Evolutionary conservation across 2,797 vertebrate species (phyloP).

Genomic region (Phataginus tricuspis): DNA sequence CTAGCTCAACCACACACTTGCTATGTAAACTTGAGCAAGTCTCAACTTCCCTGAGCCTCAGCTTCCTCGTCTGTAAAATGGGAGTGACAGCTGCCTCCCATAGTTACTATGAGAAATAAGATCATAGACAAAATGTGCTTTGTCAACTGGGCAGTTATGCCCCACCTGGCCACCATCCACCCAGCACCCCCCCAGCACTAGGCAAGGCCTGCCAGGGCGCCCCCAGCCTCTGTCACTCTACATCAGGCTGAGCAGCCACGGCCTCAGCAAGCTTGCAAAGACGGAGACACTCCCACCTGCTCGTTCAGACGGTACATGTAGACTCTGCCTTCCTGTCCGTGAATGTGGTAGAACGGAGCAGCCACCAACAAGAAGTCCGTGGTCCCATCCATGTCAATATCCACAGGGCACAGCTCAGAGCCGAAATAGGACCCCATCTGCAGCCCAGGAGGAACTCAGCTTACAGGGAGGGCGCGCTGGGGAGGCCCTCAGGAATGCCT

Average conservation of each 20-base stretch:
- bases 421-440: slow-evolving; percentile 92
- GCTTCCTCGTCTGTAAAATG: neutral
- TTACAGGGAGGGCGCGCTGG: neutral
- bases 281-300: slow-evolving; percentile 81
- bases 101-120: neutral
- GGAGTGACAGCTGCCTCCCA: neutral
- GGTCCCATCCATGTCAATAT: slow-evolving; percentile 80
- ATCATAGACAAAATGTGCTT: neutral
- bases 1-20: neutral
- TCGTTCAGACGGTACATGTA: slow-evolving; percentile 86
- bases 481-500: neutral
- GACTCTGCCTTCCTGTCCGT: slow-evolving; percentile 89
- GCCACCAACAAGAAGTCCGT: slow-evolving; percentile 87
- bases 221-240: neutral
- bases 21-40: neutral
- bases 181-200: slow-evolving; percentile 25
- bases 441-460: slow-evolving; percentile 33
- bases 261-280: neutral
- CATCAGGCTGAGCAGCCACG: neutral
- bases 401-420: slow-evolving; percentile 87
- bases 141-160: neutral
- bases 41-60: neutral
- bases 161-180: neutral
- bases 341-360: slow-evolving; percentile 86
- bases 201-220: neutral